Evolutionary conservation across 2,888 invertebrate species (phyloP), one percentile per base, ranked within the genome.

Genomic region (Byasa hedistus): DNA sequence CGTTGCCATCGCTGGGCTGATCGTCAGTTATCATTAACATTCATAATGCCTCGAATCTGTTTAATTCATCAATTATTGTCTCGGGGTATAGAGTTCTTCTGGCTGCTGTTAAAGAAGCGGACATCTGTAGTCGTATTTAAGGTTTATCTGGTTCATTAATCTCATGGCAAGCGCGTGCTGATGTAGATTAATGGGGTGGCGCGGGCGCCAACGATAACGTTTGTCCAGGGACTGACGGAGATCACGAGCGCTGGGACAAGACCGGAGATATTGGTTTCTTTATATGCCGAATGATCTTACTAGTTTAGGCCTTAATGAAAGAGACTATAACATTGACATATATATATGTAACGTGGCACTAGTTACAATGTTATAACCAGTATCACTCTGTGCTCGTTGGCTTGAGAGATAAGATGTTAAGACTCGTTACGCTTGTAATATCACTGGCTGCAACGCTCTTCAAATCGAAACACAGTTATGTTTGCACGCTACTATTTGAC

Each of bases 151-250:
- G 82, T 88, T 89, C 89, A 89, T 89, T 90, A 86, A 91, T 90
- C 91, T 85, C 83, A 79, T 83, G 80, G 85, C 77, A 78, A 81
- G 84, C 88, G 85, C 87, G 89, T 88, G 89, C 85, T 88, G 91
- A 91, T 91, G 89, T 86, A 88, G 90, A 91, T 90, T 86, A 90
- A 90, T 90, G 86, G 83, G 84, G 88, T 86, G 87, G 85, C 86
- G 78, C 80, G 77, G 82, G 81, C 82, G 84, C 79, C 79, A 76
- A 74, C 72, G 89, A 85, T 83, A 81, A 79, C 79, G 77, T 81
- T 81, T 83, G 85, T 84, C 86, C 84, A 81, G 79, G 83, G 85
- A 82, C 82, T 80, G 87, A 86, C 86, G 85, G 70, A 75, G 19
- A 23, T 66, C 57, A 19, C 32, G 36, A 48, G 39, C 4, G 59